Conservation (phyloP, 1,140 invertebrate species). For the Xylocopa sonorina region DNA sequence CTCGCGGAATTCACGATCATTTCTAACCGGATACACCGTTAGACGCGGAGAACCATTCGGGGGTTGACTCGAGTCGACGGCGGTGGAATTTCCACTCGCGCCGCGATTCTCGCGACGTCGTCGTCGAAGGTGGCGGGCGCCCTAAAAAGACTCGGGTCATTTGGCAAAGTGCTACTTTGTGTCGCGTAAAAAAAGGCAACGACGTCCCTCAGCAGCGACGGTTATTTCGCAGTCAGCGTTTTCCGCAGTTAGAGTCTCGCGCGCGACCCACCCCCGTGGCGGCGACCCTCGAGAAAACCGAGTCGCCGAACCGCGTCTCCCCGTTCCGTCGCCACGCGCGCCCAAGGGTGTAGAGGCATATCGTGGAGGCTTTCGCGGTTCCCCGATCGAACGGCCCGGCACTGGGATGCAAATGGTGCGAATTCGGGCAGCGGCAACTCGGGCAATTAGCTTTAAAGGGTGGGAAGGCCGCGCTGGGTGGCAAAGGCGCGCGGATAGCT, state of each 20-base stretch:
- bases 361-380: not conserved
- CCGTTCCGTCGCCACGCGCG: not conserved
- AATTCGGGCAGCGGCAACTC: not conserved
- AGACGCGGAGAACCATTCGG: slow-evolving; percentile 10
- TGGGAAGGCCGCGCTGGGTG: fast-evolving
- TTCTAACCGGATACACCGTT: no score
- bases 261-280: not conserved
- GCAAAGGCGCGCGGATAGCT: not conserved
- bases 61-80: slow-evolving; percentile 40
- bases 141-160: slow-evolving; percentile 81
- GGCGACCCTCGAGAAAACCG: not conserved
- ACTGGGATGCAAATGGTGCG: not conserved
- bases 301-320: slow-evolving; percentile 22
- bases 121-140: slow-evolving; percentile 43
- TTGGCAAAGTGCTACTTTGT: slow-evolving; percentile 82
- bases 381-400: not conserved
- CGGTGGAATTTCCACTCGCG: slow-evolving; percentile 51
- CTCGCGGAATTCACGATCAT: no score
- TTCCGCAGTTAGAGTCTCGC: slow-evolving; percentile 62
- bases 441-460: not conserved
- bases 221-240: slow-evolving; percentile 77
- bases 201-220: slow-evolving; percentile 67
- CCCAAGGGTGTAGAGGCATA: not conserved
- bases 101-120: slow-evolving; percentile 44
- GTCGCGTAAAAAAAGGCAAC: slow-evolving; percentile 78